Evolutionary conservation across 2,888 invertebrate genomes (phyloP).

Genomic region (Hesperia comma): DNA sequence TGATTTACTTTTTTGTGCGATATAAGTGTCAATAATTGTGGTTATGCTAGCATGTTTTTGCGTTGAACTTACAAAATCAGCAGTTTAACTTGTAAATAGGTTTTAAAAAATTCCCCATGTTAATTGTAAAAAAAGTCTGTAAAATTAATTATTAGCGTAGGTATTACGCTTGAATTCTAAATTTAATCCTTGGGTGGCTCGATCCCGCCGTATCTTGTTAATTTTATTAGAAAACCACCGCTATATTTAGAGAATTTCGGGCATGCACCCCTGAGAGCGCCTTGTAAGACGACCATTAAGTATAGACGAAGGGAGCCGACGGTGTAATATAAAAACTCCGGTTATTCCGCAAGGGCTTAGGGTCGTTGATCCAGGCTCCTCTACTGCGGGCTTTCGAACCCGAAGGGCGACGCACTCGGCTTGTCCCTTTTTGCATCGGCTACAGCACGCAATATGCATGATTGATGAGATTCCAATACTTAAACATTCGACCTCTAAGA

Average conservation of each 20-base stretch:
- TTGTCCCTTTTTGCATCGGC: constrained; percentile 51
- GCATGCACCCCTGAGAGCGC: constrained; percentile 34
- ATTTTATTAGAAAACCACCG: constrained; percentile 34
- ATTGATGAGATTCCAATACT: constrained; percentile 47
- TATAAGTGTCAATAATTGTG: no score
- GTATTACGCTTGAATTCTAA: background rate
- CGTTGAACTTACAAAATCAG: no score
- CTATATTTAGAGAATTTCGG: constrained; percentile 36
- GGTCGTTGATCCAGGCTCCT: constrained; percentile 75
- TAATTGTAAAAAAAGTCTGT: no score
- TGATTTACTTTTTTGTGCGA: constrained; percentile 1
- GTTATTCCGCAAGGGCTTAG: constrained; percentile 72
- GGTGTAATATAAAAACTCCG: constrained; percentile 57
- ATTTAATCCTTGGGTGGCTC: constrained; percentile 1
- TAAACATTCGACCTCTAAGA: constrained; percentile 5
- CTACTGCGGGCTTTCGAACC: constrained; percentile 61
- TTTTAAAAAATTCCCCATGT: no score
- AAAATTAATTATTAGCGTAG: no score
- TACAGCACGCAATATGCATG: constrained; percentile 49
- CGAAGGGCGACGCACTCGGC: constrained; percentile 68
- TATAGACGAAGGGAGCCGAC: constrained; percentile 54
- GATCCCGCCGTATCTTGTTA: constrained; percentile 17
- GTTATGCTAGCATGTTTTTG: no score
- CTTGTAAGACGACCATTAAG: constrained; percentile 51
- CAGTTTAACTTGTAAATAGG: no score